Percentiles rank a stretch among this genome's conserved stretches.
Conservation (phyloP, 2,797 vertebrate genomes). For the Xiphophorus birchmanni region DNA sequence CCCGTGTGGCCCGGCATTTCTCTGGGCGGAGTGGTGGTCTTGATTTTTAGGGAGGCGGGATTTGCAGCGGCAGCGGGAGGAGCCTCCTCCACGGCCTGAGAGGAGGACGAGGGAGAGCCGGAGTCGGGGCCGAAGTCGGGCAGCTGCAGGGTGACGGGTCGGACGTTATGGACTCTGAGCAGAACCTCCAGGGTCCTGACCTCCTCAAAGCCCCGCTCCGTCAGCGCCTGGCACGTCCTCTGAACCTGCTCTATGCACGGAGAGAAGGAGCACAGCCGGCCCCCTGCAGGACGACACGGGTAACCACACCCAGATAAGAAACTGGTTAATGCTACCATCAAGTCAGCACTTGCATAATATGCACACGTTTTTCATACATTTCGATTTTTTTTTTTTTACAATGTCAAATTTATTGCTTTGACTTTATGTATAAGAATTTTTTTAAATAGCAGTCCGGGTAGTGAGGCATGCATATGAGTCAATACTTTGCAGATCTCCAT, state of each 20-base stretch:
- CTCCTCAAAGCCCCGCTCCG: slow-evolving; percentile 86
- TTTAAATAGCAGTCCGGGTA: not conserved
- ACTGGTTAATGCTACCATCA: not conserved
- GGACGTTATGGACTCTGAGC: slow-evolving; percentile 87
- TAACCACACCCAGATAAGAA: not conserved
- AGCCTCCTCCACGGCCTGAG: slow-evolving; percentile 24
- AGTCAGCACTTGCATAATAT: too few relatives aligned
- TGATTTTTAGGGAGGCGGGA: slow-evolving; percentile 76
- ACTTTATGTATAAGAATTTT: not conserved
- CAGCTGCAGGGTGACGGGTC: slow-evolving; percentile 85
- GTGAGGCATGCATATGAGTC: not conserved
- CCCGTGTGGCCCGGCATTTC: slow-evolving; percentile 95
- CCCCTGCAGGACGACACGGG: slow-evolving; percentile 78
- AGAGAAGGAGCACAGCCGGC: slow-evolving; percentile 94
- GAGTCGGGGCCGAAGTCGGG: slow-evolving; percentile 87
- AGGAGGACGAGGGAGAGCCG: slow-evolving; percentile 9
- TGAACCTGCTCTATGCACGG: slow-evolving; percentile 98
- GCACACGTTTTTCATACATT: not conserved
- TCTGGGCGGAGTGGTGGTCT: slow-evolving; percentile 86
- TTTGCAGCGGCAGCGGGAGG: slow-evolving; percentile 21
- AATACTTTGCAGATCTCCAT: not conserved
- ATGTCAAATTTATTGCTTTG: not conserved
- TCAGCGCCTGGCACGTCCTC: slow-evolving; percentile 87
- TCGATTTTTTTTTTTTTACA: not conserved
- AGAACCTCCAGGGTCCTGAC: slow-evolving; percentile 92